Evolutionary conservation across 2,797 vertebrate genomes (phyloP), one percentile per base, ranked within the genome.

Genomic region (Cetoscarus ocellatus): DNA sequence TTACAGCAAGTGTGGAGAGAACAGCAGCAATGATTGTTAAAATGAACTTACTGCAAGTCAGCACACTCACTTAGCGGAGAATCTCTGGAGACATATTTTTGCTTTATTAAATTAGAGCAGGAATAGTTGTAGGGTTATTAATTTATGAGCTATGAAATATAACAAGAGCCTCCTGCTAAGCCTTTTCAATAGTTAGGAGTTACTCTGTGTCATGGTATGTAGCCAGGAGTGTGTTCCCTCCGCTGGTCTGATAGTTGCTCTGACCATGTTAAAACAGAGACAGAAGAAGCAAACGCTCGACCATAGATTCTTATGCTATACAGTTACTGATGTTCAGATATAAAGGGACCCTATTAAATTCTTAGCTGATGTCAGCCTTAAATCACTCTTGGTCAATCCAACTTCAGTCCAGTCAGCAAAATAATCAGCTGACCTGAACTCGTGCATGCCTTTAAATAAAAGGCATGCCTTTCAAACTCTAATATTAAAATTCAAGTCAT

Each of bases 1-100:
- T 64, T 88, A 40, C 87, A 92, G 63, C 86, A 87, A 52, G 79
- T 62, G 1, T 91, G 84, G 88, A 67, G 69, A 36, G 87, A 84
- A 44, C 84, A 84, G 6, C 84, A 79, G 18, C 36, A 49, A 7
- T 74, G 68, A 81, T 69, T 14, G 1, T 12, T 15, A 12, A 18
- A 5, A 5, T 1, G 11, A 42, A 70, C 51, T 8, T 5, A 35
- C 8, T 38, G 40, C 27, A 35, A 35, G 38, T 49, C 13, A 53
- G 50, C 42, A 35, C 18, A 66, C 12, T n/a, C 8, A n/a, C 10
- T 56, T 47, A 34, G 2, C 47, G 18, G 8, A 36, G 10, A 53
- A 44, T 17, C 8, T 65, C 56, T 66, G 39, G 59, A 9, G 8
- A 3, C 35, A 11, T 0, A 10, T 45, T 47, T 67, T 44, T 18